Evolutionary conservation across 2,113 vertebrate species (phyloP).

Genomic region (Syrmaticus mikado): DNA sequence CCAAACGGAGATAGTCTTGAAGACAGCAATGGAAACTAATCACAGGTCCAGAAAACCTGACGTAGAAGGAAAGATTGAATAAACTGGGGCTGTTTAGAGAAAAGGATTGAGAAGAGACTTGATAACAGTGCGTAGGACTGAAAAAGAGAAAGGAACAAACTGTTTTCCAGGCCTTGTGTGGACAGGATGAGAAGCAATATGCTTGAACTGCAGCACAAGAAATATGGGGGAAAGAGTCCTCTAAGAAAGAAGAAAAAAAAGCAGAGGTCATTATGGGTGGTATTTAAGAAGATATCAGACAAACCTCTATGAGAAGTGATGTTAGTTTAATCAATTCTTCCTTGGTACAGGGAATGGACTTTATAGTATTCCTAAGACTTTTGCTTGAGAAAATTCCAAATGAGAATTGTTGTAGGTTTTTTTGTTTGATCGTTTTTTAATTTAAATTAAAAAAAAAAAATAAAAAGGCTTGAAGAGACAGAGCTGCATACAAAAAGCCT

Average conservation of each 20-base stretch:
- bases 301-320: background rate
- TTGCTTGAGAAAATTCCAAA: background rate
- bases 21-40: slow-evolving; percentile 17
- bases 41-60: slow-evolving; percentile 32
- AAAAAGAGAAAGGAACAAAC: background rate
- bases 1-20: slow-evolving; percentile 18
- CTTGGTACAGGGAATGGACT: background rate
- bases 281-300: slow-evolving; percentile 20
- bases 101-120: background rate
- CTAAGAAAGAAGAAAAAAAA: slow-evolving; percentile 17
- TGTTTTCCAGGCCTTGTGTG: background rate
- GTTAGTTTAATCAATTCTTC: slow-evolving; percentile 1
- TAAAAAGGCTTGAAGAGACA: background rate
- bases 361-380: background rate
- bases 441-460: background rate
- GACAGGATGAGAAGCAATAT: background rate
- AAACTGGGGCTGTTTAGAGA: background rate
- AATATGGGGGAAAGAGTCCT: background rate
- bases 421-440: background rate
- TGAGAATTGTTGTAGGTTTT: background rate
- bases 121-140: background rate
- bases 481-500: background rate
- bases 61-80: slow-evolving; percentile 1
- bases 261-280: background rate
- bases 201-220: background rate